Evolutionary conservation across 2,113 vertebrate species (phyloP).

Genomic region (Zingel zingel): DNA sequence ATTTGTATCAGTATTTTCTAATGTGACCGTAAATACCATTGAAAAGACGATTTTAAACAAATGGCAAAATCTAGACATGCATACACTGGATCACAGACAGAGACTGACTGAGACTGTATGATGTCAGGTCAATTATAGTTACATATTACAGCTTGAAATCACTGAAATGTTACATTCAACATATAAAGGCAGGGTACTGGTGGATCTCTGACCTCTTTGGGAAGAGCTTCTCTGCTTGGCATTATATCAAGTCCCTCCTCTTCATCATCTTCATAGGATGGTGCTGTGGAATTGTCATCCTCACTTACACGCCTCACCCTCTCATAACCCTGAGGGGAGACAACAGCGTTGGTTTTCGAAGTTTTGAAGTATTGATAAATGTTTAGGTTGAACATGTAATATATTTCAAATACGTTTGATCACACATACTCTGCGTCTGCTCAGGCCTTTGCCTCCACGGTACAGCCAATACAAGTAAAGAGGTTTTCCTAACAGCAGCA

Average conservation of each 20-base stretch:
- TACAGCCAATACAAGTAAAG: slow-evolving; percentile 94
- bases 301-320: slow-evolving; percentile 93
- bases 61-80: background rate
- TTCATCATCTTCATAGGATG: slow-evolving; percentile 88
- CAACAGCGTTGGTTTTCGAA: background rate
- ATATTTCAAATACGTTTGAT: background rate
- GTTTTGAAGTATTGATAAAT: background rate
- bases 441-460: slow-evolving; percentile 88
- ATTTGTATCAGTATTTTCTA: background rate
- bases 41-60: background rate
- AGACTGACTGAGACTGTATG: no score
- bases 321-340: slow-evolving; percentile 90
- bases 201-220: slow-evolving; percentile 86
- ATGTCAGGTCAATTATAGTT: background rate
- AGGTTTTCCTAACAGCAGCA: slow-evolving; percentile 94
- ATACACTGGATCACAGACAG: no score
- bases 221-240: slow-evolving; percentile 77
- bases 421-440: slow-evolving; percentile 88
- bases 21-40: background rate
- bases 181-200: background rate
- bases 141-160: background rate
- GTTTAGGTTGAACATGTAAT: background rate
- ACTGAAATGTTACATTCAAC: background rate
- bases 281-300: slow-evolving; percentile 89
- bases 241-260: slow-evolving; percentile 88